Conservation (phyloP, 2,113 vertebrate genomes). For the Callithrix jacchus region DNA sequence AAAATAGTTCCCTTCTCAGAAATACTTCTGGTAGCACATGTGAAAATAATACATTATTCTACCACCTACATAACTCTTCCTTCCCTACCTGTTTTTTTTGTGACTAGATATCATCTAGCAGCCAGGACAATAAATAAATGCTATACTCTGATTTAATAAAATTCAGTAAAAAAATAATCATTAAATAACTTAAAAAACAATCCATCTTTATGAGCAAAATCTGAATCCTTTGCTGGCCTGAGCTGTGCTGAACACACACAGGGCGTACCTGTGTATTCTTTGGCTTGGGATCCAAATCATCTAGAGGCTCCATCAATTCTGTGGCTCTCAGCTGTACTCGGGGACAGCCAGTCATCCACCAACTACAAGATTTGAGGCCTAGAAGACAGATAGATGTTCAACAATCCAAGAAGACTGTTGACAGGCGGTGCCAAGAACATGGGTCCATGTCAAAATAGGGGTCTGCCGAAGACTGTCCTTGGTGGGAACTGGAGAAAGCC, state of each 20-base stretch:
- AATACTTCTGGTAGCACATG: not conserved
- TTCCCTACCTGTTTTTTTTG: not conserved
- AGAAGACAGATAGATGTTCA: conserved; percentile 49
- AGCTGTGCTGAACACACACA: not conserved
- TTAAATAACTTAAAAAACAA: not conserved
- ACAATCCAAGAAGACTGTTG: not conserved
- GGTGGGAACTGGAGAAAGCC: not conserved
- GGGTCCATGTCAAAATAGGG: conserved; percentile 9
- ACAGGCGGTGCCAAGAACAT: not conserved
- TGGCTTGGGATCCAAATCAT: not conserved
- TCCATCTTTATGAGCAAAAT: not conserved
- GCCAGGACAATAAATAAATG: not conserved
- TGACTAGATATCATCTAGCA: not conserved
- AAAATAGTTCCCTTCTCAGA: not conserved
- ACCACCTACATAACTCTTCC: not conserved
- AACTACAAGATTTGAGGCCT: conserved; percentile 37
- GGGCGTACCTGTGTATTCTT: not conserved
- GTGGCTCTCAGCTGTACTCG: not conserved
- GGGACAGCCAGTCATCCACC: not conserved
- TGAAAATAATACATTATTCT: not conserved
- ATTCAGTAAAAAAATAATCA: not conserved
- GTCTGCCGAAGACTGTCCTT: not conserved
- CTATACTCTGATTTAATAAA: not conserved
- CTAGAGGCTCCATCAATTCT: not conserved
- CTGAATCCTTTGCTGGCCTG: not conserved